Conservation (phyloP, 2,113 vertebrate species). For the Colossoma macropomum region DNA sequence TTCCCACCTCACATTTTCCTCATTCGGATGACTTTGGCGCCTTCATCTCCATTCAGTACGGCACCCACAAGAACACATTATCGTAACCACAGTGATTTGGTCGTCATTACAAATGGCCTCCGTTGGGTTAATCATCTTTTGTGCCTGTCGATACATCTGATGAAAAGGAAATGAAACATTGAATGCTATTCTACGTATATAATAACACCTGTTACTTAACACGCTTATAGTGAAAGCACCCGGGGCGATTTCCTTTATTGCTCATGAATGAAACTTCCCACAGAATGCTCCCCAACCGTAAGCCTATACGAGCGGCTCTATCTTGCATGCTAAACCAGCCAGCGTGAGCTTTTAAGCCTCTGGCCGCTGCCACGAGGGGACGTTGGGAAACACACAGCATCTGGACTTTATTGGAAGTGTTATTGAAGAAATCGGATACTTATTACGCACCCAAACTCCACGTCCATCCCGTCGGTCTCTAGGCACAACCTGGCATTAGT, state of each 20-base stretch:
- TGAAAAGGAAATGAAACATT: not conserved
- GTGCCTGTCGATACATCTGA: constrained; percentile 5
- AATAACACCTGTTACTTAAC: constrained; percentile 16
- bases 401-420: constrained; percentile 51
- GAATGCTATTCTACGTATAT: not conserved
- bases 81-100: not conserved
- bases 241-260: not conserved
- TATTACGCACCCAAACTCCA: constrained; percentile 37
- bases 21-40: not conserved
- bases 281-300: not conserved
- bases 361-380: not conserved
- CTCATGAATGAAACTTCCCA: not conserved
- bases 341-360: not conserved
- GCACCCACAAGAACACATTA: not conserved
- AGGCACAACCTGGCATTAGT: constrained; percentile 48
- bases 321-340: not conserved
- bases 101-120: not conserved
- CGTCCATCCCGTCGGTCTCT: constrained; percentile 19
- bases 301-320: not conserved
- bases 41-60: not conserved
- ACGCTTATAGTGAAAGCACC: not conserved
- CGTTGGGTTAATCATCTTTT: not conserved
- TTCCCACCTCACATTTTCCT: not conserved
- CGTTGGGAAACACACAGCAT: constrained; percentile 29
- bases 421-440: constrained; percentile 48